Evolutionary conservation across 64 coral and sea anemone genomes (phyloP).

Genomic region (Montipora foliosa): DNA sequence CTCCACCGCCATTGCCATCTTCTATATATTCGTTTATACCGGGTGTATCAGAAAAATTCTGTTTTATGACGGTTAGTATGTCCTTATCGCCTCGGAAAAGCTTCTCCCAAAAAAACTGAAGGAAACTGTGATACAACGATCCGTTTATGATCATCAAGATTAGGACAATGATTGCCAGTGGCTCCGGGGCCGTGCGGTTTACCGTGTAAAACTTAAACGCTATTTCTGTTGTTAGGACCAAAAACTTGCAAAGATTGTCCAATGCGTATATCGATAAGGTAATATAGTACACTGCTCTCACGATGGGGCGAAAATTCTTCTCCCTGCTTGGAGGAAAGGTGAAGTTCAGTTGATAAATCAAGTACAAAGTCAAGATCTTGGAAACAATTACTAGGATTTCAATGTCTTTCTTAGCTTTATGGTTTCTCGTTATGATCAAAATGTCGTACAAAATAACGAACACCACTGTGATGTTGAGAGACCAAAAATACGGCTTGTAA

Average conservation of each 20-base stretch:
- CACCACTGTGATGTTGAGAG: constrained; percentile 32
- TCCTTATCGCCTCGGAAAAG: constrained; percentile 73
- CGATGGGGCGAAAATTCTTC: constrained; percentile 14
- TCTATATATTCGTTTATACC: background rate
- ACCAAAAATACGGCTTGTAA: constrained; percentile 75
- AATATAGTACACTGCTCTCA: constrained; percentile 20
- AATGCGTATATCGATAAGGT: constrained; percentile 64
- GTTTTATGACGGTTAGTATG: constrained; percentile 27
- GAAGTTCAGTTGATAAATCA: constrained; percentile 71
- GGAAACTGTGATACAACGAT: constrained; percentile 72
- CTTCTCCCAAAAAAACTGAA: constrained; percentile 84
- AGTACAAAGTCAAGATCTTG: constrained; percentile 33
- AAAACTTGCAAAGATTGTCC: constrained; percentile 78
- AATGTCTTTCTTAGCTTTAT: background rate
- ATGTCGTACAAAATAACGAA: constrained; percentile 62
- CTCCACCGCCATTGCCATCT: background rate
- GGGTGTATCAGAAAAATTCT: background rate
- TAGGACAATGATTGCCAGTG: constrained; percentile 24
- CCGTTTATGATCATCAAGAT: constrained; percentile 68
- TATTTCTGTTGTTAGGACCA: constrained; percentile 42
- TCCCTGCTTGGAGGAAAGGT: constrained; percentile 55
- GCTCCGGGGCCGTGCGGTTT: background rate
- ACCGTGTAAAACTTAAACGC: constrained; percentile 81
- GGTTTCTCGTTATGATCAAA: constrained; percentile 43
- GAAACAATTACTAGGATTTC: constrained; percentile 52